Evolutionary conservation across 2,888 invertebrate genomes (phyloP).

Genomic region (Mythimna vitellina): DNA sequence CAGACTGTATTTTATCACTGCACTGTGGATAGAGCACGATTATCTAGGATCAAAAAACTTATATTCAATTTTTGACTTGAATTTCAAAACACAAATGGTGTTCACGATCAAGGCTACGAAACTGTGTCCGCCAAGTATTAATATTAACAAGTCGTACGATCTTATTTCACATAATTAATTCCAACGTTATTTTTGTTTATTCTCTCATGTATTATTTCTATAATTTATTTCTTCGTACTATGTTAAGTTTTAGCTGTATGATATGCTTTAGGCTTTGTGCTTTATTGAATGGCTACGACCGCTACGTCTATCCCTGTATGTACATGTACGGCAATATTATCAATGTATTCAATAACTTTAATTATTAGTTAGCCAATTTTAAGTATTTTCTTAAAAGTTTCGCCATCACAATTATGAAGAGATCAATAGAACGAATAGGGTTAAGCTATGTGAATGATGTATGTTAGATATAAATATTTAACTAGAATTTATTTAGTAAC

Average conservation of each 20-base stretch:
- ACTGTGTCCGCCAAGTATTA: slow-evolving; percentile 68
- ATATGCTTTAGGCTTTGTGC: slow-evolving; percentile 85
- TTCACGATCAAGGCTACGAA: slow-evolving; percentile 63
- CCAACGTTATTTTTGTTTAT: slow-evolving; percentile 72
- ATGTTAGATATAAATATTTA: slow-evolving; percentile 82
- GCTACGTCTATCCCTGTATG: slow-evolving; percentile 76
- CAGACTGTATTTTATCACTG: slow-evolving; percentile 69
- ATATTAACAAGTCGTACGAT: slow-evolving; percentile 66
- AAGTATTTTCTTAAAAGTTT: slow-evolving; percentile 77
- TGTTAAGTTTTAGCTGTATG: slow-evolving; percentile 82
- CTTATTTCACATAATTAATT: slow-evolving; percentile 71
- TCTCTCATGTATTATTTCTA: slow-evolving; percentile 75
- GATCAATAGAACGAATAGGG: slow-evolving; percentile 80
- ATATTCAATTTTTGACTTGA: slow-evolving; percentile 58
- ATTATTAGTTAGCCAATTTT: slow-evolving; percentile 87
- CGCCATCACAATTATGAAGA: slow-evolving; percentile 88
- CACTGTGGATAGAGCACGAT: slow-evolving; percentile 84
- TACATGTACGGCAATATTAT: slow-evolving; percentile 78
- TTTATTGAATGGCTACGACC: slow-evolving; percentile 81
- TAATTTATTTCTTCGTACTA: slow-evolving; percentile 85
- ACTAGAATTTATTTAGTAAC: slow-evolving; percentile 83
- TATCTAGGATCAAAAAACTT: slow-evolving; percentile 60
- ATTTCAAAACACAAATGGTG: slow-evolving; percentile 61
- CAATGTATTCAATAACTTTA: slow-evolving; percentile 80
- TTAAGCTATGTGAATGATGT: slow-evolving; percentile 81